Conservation (phyloP, 2,888 invertebrate genomes). For the Cheilosia impressa region DNA sequence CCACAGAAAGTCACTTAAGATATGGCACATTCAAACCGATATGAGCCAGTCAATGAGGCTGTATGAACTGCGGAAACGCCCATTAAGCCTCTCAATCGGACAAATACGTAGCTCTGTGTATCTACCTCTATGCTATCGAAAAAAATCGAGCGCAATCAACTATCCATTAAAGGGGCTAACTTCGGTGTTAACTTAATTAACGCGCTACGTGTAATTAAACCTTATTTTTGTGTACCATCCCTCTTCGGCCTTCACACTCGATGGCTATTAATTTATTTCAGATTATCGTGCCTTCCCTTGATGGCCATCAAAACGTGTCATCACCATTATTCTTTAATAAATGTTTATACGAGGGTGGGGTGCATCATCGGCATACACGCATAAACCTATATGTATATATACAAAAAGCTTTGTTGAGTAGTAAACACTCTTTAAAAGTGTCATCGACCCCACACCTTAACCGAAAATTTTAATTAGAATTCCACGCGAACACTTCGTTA, state of each 20-base stretch:
- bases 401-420: conserved; percentile 1
- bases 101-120: too few species aligned
- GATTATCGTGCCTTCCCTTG: conserved; percentile 38
- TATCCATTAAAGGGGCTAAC: conserved; percentile 28
- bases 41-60: too few species aligned
- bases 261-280: conserved; percentile 64
- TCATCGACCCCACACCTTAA: conserved; percentile 54
- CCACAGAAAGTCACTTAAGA: too few species aligned
- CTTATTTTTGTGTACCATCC: conserved; percentile 30
- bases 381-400: background rate
- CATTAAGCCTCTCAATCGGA: too few species aligned
- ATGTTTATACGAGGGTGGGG: background rate
- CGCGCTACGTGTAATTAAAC: conserved; percentile 30
- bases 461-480: conserved; percentile 63
- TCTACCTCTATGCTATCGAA: too few species aligned
- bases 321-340: conserved; percentile 51
- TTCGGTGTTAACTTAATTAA: conserved; percentile 28
- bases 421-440: conserved; percentile 61
- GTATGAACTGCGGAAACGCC: too few species aligned
- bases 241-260: conserved; percentile 25
- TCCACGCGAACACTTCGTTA: conserved; percentile 73
- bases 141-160: background rate
- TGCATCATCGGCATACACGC: conserved; percentile 14
- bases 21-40: too few species aligned
- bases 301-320: conserved; percentile 56